Percentiles rank a stretch among this genome's conserved stretches.
Conservation (phyloP, 2,113 vertebrate species). For the Protobothrops mucrosquamatus region DNA sequence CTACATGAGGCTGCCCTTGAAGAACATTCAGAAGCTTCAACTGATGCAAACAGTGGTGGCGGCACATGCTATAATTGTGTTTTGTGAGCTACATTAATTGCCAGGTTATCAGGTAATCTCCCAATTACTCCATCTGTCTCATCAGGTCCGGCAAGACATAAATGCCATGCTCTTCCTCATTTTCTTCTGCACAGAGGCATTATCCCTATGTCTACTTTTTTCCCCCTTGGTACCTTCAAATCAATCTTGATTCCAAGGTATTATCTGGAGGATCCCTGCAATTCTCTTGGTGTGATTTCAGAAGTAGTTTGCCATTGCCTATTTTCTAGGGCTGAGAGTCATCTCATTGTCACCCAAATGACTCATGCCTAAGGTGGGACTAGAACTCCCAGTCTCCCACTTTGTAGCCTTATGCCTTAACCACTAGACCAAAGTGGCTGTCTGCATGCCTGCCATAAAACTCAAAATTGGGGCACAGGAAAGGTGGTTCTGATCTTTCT, state of each 20-base stretch:
- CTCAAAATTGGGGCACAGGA: not conserved
- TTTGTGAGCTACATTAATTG: not conserved
- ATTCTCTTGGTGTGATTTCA: not conserved
- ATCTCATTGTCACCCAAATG: not conserved
- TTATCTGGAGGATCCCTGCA: not conserved
- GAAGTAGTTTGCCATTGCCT: not conserved
- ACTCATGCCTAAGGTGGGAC: not conserved
- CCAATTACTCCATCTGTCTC: not conserved
- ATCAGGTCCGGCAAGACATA: not conserved
- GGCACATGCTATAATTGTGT: not conserved
- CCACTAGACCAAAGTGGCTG: not conserved
- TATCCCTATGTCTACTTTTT: too few species aligned
- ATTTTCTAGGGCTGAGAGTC: not conserved
- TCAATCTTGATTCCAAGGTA: not conserved
- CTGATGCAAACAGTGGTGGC: not conserved
- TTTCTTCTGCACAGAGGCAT: too few species aligned
- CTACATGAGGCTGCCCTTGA: not conserved
- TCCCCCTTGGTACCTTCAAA: not conserved
- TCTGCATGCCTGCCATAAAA: not conserved
- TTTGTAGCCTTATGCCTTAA: not conserved
- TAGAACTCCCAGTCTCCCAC: not conserved
- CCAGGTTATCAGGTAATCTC: not conserved
- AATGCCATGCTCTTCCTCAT: too few species aligned
- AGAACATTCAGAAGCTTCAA: not conserved
- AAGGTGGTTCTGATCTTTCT: not conserved